Evolutionary conservation across 2,113 vertebrate genomes (phyloP).

Genomic region (Colossoma macropomum): DNA sequence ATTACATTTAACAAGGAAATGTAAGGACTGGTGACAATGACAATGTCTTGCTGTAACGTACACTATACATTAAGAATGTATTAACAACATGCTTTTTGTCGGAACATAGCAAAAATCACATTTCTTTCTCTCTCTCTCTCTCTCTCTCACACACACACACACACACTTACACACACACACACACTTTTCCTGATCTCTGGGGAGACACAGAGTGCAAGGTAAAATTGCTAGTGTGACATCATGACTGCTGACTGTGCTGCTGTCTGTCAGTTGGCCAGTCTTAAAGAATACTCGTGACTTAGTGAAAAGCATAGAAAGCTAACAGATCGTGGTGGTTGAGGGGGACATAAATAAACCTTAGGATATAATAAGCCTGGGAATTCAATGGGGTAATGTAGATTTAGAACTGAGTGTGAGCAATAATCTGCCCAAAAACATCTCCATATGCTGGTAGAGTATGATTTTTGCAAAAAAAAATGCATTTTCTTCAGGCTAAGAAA

Average conservation of each 20-base stretch:
- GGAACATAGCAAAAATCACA: too few species aligned
- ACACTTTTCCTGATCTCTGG: neutral
- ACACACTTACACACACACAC: constrained; percentile 10
- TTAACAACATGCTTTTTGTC: neutral
- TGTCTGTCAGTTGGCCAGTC: constrained; percentile 66
- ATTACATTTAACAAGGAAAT: constrained; percentile 22
- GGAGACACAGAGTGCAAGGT: constrained; percentile 15
- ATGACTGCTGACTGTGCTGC: constrained; percentile 75
- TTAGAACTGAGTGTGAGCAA: neutral
- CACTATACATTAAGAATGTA: constrained; percentile 1
- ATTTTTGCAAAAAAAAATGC: neutral
- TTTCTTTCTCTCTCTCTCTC: neutral
- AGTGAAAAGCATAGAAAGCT: neutral
- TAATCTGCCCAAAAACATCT: neutral
- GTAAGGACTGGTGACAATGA: neutral
- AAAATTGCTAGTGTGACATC: constrained; percentile 64
- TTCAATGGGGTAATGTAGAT: neutral
- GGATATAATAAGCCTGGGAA: neutral
- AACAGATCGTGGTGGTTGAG: neutral
- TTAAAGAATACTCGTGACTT: constrained; percentile 48
- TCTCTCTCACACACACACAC: constrained; percentile 1
- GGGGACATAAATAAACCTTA: neutral
- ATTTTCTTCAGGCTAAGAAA: neutral
- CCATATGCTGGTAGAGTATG: neutral
- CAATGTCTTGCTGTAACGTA: neutral